Evolutionary conservation across 2,113 vertebrate species (phyloP).

Genomic region (Clarias gariepinus): DNA sequence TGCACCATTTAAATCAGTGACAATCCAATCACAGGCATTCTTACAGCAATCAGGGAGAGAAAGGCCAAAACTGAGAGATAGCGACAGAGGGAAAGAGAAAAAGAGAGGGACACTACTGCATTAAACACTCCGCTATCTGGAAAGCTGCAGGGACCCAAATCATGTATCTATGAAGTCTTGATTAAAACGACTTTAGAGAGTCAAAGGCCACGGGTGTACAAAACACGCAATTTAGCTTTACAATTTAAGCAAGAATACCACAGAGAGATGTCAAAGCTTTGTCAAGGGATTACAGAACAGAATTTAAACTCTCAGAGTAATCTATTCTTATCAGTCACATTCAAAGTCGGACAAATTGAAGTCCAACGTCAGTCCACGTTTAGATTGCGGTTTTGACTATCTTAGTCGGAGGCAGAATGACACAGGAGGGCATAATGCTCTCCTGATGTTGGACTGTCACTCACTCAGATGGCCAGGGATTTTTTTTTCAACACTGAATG

Average conservation of each 20-base stretch:
- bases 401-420: not conserved
- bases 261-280: conserved; percentile 68
- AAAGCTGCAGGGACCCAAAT: conserved; percentile 64
- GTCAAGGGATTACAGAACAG: conserved; percentile 66
- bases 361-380: conserved; percentile 55
- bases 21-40: conserved; percentile 59
- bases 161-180: conserved; percentile 66
- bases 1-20: conserved; percentile 58
- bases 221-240: conserved; percentile 53
- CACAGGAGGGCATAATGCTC: conserved; percentile 22
- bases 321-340: conserved; percentile 71
- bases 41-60: conserved; percentile 52
- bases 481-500: not conserved
- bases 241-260: conserved; percentile 56
- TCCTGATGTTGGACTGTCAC: conserved; percentile 24
- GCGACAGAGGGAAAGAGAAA: conserved; percentile 44
- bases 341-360: conserved; percentile 70
- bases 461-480: conserved; percentile 8
- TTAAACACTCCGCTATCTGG: conserved; percentile 49
- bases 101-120: conserved; percentile 44
- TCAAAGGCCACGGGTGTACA: conserved; percentile 58
- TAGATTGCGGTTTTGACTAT: conserved; percentile 49
- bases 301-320: conserved; percentile 65
- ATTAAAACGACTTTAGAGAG: conserved; percentile 69
- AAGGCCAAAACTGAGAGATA: conserved; percentile 37